phyloP scores from a whole-genome alignment of 2,797 vertebrate species.

The Taenioides sp. region DNA sequence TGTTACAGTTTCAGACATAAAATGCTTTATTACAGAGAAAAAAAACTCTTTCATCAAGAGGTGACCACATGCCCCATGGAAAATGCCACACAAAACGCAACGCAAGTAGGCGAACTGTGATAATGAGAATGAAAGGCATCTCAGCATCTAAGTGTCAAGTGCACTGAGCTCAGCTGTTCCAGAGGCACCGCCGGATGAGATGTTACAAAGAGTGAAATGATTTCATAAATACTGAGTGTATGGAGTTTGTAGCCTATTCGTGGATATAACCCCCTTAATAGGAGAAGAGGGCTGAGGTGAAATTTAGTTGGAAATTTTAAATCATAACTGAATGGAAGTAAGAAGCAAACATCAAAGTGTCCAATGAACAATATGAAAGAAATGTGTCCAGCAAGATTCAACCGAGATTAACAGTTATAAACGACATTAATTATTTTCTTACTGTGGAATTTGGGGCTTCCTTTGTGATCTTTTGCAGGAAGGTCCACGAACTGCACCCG shows the following conservation, averaged over 20 bases:
- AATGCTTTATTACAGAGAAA: conserved; percentile 11
- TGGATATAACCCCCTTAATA: neutral
- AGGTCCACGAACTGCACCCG: conserved; percentile 83
- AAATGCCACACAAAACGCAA: conserved; percentile 20
- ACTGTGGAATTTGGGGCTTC: conserved; percentile 73
- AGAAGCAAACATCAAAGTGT: neutral
- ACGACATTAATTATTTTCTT: conserved; percentile 45
- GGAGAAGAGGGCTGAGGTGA: neutral
- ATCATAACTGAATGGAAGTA: neutral
- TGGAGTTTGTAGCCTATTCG: neutral
- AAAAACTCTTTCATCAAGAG: conserved; percentile 40
- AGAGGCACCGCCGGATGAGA: neutral
- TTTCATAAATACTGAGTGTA: neutral
- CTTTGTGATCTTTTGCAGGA: conserved; percentile 71
- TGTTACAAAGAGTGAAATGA: neutral
- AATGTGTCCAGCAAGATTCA: neutral
- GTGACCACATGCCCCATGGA: conserved; percentile 14
- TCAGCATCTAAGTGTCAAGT: neutral
- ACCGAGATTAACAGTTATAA: neutral
- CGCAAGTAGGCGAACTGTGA: neutral
- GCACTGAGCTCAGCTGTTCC: neutral
- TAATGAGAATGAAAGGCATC: conserved; percentile 5
- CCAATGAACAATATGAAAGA: too few relatives aligned
- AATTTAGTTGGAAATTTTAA: neutral
- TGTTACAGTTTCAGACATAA: conserved; percentile 24